Percentiles rank a stretch among this genome's conserved stretches.
phyloP scores from a whole-genome alignment of 1,140 invertebrate species.

The Octopus sinensis region DNA sequence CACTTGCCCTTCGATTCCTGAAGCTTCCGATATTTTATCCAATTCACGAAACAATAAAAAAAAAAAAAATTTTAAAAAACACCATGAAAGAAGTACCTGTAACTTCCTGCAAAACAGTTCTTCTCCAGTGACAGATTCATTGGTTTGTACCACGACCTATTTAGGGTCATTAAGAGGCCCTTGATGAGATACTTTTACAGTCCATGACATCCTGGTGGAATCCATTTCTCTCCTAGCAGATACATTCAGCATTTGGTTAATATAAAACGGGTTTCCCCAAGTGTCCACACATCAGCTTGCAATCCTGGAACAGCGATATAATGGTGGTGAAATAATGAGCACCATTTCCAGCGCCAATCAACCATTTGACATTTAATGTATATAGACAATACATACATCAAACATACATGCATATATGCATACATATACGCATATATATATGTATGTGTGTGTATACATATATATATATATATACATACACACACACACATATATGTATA shows the following conservation, averaged over 20 bases:
- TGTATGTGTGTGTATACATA: constrained; percentile 8
- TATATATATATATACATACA: constrained; percentile 18
- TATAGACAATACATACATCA: not conserved
- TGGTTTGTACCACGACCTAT: not conserved
- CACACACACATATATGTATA: constrained; percentile 6
- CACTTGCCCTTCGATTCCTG: constrained; percentile 7
- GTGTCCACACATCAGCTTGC: too few relatives aligned
- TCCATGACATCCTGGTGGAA: not conserved
- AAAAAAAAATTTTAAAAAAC: not conserved
- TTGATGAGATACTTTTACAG: too few relatives aligned
- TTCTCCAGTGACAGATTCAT: not conserved
- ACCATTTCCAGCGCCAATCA: not conserved
- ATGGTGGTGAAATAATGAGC: constrained; percentile 12
- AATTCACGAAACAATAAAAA: not conserved
- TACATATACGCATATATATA: constrained; percentile 16
- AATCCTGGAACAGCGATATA: constrained; percentile 11
- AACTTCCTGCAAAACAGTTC: constrained; percentile 4
- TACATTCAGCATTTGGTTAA: not conserved
- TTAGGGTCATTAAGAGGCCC: too few relatives aligned
- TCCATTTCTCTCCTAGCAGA: not conserved
- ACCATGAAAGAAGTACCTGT: constrained; percentile 13
- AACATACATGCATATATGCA: constrained; percentile 13
- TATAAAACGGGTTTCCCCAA: too few relatives aligned
- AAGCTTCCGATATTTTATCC: constrained; percentile 5
- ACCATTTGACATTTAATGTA: not conserved